A percentile compares a stretch with the other conserved stretches of the same genome.
Evolutionary conservation across 2,888 invertebrate genomes (phyloP).

Genomic region (Himalopsyche anomala): DNA sequence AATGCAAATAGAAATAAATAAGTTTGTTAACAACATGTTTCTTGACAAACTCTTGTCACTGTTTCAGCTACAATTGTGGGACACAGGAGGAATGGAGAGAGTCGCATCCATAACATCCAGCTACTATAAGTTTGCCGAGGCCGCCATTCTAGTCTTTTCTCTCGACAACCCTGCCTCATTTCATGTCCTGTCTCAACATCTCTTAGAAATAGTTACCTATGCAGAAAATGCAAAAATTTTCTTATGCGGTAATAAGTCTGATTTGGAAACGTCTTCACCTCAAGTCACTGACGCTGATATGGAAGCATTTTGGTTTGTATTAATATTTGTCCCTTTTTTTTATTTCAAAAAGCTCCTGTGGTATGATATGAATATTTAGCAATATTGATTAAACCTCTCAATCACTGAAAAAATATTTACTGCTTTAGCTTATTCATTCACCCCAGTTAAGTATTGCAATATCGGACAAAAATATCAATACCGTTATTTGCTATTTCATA

Average conservation of each 20-base stretch:
- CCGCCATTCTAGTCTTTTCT: constrained; percentile 94
- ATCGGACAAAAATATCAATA: no score
- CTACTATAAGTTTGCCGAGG: constrained; percentile 97
- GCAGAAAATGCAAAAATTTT: constrained; percentile 97
- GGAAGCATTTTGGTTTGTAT: constrained; percentile 87
- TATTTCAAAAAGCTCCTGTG: no score
- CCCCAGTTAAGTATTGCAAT: no score
- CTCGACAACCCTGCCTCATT: constrained; percentile 94
- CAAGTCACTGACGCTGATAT: constrained; percentile 92
- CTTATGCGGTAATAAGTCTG: constrained; percentile 94
- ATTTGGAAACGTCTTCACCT: constrained; percentile 84
- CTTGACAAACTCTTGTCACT: constrained; percentile 65
- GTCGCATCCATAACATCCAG: constrained; percentile 96
- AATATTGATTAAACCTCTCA: no score
- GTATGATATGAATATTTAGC: no score
- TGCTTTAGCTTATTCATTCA: neutral
- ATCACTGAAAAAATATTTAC: no score
- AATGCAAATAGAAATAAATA: no score
- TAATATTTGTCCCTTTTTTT: neutral
- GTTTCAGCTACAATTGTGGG: constrained; percentile 93
- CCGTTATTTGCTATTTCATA: no score
- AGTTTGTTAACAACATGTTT: neutral
- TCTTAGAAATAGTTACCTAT: constrained; percentile 94
- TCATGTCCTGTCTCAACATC: constrained; percentile 92
- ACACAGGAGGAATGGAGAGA: constrained; percentile 97